These are phyloP conservation scores for Hydropsyche betteni DNA, from an alignment of 2,888 invertebrate species.

Conservation along the genomic window DNA sequence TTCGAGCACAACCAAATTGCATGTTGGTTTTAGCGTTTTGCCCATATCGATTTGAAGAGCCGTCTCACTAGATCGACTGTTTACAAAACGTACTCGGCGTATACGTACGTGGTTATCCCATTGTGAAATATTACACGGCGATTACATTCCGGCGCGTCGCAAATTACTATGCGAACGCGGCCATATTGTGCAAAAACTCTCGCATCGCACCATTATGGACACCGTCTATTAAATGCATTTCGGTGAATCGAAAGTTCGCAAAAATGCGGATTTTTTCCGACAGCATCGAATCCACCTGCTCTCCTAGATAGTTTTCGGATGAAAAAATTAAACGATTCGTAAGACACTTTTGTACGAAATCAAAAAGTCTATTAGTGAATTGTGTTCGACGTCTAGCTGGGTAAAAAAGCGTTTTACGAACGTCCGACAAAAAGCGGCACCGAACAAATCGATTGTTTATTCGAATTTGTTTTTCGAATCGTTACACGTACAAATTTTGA, in stretches of 20 bases:
- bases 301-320: too few species aligned
- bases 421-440: slow-evolving; percentile 26
- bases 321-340: too few species aligned
- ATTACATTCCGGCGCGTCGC: slow-evolving; percentile 33
- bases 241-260: too few species aligned
- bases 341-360: too few species aligned
- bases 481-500: slow-evolving; percentile 47
- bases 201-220: background rate
- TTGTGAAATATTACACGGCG: slow-evolving; percentile 33
- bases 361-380: slow-evolving; percentile 21
- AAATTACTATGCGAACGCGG: slow-evolving; percentile 28
- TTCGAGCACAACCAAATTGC: slow-evolving; percentile 51
- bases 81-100: background rate
- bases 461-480: slow-evolving; percentile 43
- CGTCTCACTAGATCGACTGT: slow-evolving; percentile 6
- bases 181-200: slow-evolving; percentile 23
- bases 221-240: too few species aligned
- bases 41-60: slow-evolving; percentile 41
- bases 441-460: slow-evolving; percentile 38
- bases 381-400: background rate
- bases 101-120: slow-evolving; percentile 20
- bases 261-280: too few species aligned
- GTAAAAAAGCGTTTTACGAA: slow-evolving; percentile 13
- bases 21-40: slow-evolving; percentile 51
- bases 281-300: too few species aligned